Percentiles rank a stretch among this genome's conserved stretches.
These are phyloP conservation scores for Bubalus kerabau DNA, from an alignment of 2,113 vertebrate genomes.

Conservation along the genomic window DNA sequence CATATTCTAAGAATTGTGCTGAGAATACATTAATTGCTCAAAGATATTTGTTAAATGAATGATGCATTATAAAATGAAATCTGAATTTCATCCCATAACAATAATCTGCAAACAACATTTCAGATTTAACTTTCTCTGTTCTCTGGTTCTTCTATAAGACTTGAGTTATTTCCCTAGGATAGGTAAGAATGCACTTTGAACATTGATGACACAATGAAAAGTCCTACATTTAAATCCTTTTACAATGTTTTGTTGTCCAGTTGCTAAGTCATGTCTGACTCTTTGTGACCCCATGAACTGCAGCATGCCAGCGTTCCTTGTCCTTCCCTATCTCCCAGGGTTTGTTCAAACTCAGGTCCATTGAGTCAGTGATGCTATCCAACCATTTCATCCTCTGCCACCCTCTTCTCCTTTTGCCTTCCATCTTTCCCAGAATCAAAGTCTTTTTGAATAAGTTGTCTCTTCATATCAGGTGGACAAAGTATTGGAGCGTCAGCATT, in stretches of 20 bases:
- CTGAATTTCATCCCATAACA: neutral
- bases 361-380: neutral
- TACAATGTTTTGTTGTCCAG: neutral
- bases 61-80: neutral
- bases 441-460: neutral
- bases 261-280: neutral
- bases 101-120: neutral
- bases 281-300: neutral
- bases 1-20: neutral
- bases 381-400: neutral
- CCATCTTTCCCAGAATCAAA: neutral
- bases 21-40: neutral
- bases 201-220: neutral
- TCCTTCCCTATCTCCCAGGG: neutral
- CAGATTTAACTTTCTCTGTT: neutral
- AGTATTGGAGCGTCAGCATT: neutral
- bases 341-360: neutral
- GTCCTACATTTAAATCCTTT: fast-evolving
- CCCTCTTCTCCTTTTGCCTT: neutral
- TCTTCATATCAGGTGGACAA: neutral
- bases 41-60: neutral
- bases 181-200: neutral
- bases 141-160: neutral
- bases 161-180: neutral
- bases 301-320: neutral